Base-by-base conservation (phyloP, 2,888 invertebrate genomes). In the Polylopha cassiicola region DNA sequence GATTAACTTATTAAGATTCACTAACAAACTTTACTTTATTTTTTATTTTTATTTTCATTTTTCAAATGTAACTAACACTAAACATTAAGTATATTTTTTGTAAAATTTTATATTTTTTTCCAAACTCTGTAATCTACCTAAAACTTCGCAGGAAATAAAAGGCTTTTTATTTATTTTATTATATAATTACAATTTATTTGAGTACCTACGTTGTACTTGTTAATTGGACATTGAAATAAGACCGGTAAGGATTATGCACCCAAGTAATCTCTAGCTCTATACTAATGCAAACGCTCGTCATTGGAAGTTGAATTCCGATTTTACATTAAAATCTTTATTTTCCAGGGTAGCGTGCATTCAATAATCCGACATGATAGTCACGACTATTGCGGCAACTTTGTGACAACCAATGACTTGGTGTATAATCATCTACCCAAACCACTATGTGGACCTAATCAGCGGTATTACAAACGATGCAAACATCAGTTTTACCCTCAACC, bases 391-490 rank as follows among this genome's bases (percentile, higher is more conserved):
- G 70, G 67, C 2, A 85, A 89, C 61, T 87, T 73, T 59, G 73
- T 82, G 5, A 80, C 87, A 1, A 77, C 72, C 0, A 85, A 79
- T 45, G 88, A 89, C 54, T 58, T 89, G 5, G 85, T 80, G 3
- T 89, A 86, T 61, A 76, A 86, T 51, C 86, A 88, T 49, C 65
- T 88, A 26, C 88, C 88, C 0, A 84, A 78, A 48, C 80, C 82
- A 3, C 62, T 82, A 13, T 82, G 79, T 51, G 85, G 84, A 0
- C 84, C 85, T 0, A 57, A 49, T 18, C 57, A 60, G 47, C 73
- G 79, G 3, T 62, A 71, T 48, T 88, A 78, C 56, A 80, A 67
- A 50, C 68, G 72, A 43, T 61, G 73, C 53, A 70, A 71, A 14
- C 80, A 78, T 48, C 74, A 72, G 49, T 80, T 58, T 44, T 75